These are phyloP conservation scores for Crypturellus undulatus DNA, from an alignment of 2,113 vertebrate species.

Conservation along the genomic window DNA sequence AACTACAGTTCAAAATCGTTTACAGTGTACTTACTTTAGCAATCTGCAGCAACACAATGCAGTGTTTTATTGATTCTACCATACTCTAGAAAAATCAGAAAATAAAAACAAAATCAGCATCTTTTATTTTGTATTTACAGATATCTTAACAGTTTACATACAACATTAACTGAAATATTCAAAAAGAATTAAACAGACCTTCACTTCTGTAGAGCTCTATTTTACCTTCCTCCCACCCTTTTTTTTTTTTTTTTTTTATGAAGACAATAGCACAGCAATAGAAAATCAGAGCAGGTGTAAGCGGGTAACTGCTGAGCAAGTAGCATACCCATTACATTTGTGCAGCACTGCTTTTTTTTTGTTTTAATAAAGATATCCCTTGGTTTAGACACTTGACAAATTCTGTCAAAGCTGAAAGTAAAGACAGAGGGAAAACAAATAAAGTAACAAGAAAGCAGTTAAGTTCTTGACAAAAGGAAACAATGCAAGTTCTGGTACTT, in stretches of 20 bases:
- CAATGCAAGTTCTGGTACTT: neutral
- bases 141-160: neutral
- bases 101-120: neutral
- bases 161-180: neutral
- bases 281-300: neutral
- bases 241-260: neutral
- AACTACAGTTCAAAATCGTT: neutral
- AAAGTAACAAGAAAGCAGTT: neutral
- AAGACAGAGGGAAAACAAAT: neutral
- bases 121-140: neutral
- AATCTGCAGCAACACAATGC: constrained; percentile 99
- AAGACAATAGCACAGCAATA: neutral
- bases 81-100: constrained; percentile 87
- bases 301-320: neutral
- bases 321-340: neutral
- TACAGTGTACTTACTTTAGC: constrained; percentile 92
- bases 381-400: neutral
- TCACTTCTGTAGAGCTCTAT: neutral
- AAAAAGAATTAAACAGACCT: neutral
- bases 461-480: neutral
- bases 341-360: neutral
- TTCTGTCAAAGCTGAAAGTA: neutral
- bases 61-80: constrained; percentile 99
- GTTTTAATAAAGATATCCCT: neutral
- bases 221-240: neutral